A percentile compares a stretch with the other conserved stretches of the same genome.
phyloP scores from a whole-genome alignment of 2,113 vertebrate genomes.

The Callaeas wilsoni region DNA sequence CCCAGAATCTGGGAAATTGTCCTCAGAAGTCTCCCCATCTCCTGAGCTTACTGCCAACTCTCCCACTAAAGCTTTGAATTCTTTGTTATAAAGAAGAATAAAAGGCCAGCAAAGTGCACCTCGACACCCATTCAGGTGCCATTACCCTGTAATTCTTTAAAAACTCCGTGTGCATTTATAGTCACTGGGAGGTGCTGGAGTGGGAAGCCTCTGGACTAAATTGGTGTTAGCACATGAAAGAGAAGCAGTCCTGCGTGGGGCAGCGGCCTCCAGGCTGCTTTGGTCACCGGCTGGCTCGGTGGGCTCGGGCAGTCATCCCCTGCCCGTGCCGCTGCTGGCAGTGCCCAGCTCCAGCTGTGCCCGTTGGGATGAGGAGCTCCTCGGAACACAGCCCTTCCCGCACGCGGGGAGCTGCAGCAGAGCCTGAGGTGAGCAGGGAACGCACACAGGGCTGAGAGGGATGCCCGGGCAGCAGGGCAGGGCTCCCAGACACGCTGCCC shows the following conservation, averaged over 20 bases:
- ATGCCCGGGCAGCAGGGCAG: background rate
- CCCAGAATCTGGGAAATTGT: conserved; percentile 4
- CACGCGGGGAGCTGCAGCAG: background rate
- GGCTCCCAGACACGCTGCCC: background rate
- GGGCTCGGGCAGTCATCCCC: background rate
- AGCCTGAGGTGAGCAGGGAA: background rate
- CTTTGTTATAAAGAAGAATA: background rate
- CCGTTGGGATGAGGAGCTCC: background rate
- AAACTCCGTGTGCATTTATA: background rate
- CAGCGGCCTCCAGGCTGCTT: background rate
- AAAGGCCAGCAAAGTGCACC: background rate
- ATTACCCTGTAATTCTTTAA: background rate
- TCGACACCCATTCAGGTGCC: background rate
- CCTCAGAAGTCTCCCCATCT: background rate
- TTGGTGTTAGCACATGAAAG: background rate
- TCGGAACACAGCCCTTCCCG: background rate
- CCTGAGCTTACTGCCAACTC: background rate
- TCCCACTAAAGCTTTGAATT: conserved; percentile 3
- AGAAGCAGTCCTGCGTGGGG: background rate
- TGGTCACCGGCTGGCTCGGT: background rate
- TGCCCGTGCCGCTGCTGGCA: background rate
- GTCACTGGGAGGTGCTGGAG: background rate
- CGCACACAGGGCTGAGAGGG: background rate
- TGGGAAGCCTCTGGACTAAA: background rate
- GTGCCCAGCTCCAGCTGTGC: background rate